Conservation (phyloP, 2,888 invertebrate genomes). For the Ophion obscuratus region DNA sequence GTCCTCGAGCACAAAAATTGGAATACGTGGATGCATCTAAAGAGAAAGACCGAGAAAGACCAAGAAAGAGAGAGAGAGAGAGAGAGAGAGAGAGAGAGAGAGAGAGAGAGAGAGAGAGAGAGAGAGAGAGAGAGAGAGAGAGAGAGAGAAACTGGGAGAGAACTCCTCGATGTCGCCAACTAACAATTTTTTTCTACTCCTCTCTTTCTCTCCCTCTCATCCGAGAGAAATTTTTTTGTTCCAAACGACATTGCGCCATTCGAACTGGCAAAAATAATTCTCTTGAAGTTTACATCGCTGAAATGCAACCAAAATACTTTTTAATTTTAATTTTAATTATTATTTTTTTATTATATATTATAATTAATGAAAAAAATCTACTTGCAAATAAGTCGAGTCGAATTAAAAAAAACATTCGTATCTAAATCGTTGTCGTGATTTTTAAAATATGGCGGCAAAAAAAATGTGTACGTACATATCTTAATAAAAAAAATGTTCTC, state of each 20-base stretch:
- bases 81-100: background rate
- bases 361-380: too few species aligned
- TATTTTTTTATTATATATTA: background rate
- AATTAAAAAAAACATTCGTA: too few species aligned
- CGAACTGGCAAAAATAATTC: background rate
- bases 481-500: too few species aligned
- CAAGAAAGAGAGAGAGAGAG: background rate
- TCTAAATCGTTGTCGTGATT: too few species aligned
- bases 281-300: too few species aligned
- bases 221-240: background rate
- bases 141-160: too few species aligned
- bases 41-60: slow-evolving; percentile 4
- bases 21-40: slow-evolving; percentile 49
- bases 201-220: background rate
- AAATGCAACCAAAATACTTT: too few species aligned
- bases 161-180: slow-evolving; percentile 1
- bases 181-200: background rate
- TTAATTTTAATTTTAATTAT: background rate
- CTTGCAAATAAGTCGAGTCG: too few species aligned
- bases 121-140: background rate
- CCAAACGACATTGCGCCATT: background rate
- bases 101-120: background rate
- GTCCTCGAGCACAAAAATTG: slow-evolving; percentile 47
- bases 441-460: too few species aligned
- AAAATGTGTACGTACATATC: too few species aligned